These are phyloP conservation scores for Phataginus tricuspis DNA, from an alignment of 2,797 vertebrate species.

Conservation along the genomic window DNA sequence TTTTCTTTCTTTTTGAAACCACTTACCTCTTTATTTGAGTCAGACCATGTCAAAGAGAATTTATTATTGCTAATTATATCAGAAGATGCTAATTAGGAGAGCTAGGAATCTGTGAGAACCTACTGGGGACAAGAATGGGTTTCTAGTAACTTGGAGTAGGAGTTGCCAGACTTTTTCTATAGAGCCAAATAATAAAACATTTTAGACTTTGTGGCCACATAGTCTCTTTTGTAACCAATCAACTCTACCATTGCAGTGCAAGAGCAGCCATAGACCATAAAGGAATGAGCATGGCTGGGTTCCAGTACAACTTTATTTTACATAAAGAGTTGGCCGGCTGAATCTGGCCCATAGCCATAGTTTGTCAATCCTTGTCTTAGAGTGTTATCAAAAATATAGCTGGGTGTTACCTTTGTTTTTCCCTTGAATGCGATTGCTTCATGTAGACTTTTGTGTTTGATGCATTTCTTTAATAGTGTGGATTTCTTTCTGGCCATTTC, in stretches of 20 bases:
- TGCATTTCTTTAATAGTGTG: neutral
- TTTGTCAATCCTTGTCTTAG: slow-evolving; percentile 7
- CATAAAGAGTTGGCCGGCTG: neutral
- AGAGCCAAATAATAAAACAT: neutral
- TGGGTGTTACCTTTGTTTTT: slow-evolving; percentile 41
- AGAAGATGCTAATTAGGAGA: neutral
- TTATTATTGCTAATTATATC: neutral
- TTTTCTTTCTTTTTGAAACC: neutral
- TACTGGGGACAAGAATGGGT: neutral
- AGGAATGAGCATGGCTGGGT: neutral
- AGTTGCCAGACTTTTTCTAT: slow-evolving; percentile 13
- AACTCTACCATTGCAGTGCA: neutral
- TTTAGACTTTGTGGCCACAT: neutral
- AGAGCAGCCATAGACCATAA: neutral
- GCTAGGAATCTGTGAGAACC: neutral
- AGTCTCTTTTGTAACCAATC: neutral
- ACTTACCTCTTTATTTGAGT: slow-evolving; percentile 17
- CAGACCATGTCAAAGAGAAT: neutral
- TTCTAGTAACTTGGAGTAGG: neutral
- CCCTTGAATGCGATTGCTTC: neutral
- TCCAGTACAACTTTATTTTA: slow-evolving; percentile 28
- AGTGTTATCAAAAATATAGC: slow-evolving; percentile 7
- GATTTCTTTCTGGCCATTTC: slow-evolving; percentile 21
- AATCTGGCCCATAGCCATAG: neutral
- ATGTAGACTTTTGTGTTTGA: slow-evolving; percentile 1